Conservation (phyloP, 2,888 invertebrate species). For the Eristalinus aeneus region DNA sequence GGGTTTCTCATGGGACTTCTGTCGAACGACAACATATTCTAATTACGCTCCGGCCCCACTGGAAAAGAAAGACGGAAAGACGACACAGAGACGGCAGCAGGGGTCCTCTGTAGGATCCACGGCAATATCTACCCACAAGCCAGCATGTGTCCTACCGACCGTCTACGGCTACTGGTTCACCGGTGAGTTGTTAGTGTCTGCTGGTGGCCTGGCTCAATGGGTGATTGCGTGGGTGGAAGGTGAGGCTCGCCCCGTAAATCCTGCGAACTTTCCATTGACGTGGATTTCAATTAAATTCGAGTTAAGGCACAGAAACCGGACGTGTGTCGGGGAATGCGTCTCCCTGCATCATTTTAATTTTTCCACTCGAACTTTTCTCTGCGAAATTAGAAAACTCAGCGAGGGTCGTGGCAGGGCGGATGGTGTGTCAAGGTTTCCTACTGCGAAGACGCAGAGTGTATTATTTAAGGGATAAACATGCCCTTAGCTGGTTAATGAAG, state of each 20-base stretch:
- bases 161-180: neutral
- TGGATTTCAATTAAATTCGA: conserved; percentile 58
- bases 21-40: conserved; percentile 13
- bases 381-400: conserved; percentile 3
- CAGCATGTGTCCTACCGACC: neutral
- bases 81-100: neutral
- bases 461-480: neutral
- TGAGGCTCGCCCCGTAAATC: neutral
- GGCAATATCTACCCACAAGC: neutral
- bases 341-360: conserved; percentile 10
- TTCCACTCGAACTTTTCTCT: conserved; percentile 21
- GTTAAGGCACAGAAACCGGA: neutral
- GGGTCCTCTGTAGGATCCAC: neutral
- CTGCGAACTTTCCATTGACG: conserved; percentile 13
- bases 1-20: conserved; percentile 5
- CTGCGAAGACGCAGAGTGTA: no score
- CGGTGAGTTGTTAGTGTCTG: neutral
- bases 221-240: neutral
- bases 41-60: conserved; percentile 1
- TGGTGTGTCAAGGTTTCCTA: neutral
- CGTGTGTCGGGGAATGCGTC: neutral
- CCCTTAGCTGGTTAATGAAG: conserved; percentile 3
- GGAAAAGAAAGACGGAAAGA: neutral
- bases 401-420: neutral
- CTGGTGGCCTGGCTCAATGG: neutral